These are phyloP conservation scores for Chymomyza procnemis DNA, from an alignment of 2,888 invertebrate genomes.

Conservation along the genomic window DNA sequence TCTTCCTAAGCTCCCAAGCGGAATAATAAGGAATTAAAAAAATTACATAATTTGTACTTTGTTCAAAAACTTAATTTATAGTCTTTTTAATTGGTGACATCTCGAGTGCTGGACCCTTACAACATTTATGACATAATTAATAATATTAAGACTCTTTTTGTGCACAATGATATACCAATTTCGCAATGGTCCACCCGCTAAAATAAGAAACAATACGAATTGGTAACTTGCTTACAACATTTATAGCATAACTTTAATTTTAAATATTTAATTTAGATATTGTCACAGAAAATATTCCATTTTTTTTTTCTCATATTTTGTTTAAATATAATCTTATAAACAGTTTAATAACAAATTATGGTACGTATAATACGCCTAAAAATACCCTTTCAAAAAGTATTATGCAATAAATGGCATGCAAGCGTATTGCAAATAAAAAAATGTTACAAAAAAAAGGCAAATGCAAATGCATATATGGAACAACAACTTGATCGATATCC, in stretches of 20 bases:
- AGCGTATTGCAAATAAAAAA: constrained; percentile 14
- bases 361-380: constrained; percentile 26
- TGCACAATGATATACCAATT: too few relatives aligned
- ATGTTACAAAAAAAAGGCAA: constrained; percentile 51
- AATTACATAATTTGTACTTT: too few relatives aligned
- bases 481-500: constrained; percentile 24
- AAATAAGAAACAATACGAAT: background rate
- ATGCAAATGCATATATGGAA: constrained; percentile 54
- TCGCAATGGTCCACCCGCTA: too few relatives aligned
- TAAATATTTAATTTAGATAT: constrained; percentile 1
- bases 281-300: background rate
- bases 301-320: too few relatives aligned
- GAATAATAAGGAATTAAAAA: too few relatives aligned
- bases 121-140: too few relatives aligned
- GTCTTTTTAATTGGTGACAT: too few relatives aligned
- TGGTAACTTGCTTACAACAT: background rate
- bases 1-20: too few relatives aligned
- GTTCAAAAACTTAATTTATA: too few relatives aligned
- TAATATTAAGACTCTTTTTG: too few relatives aligned
- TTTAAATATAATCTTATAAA: background rate
- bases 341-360: background rate
- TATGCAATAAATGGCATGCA: constrained; percentile 20
- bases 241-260: background rate
- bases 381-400: constrained; percentile 56
- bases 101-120: too few relatives aligned